These are phyloP conservation scores for Aselliscus stoliczkanus DNA, from an alignment of 2,797 vertebrate genomes.

Conservation along the genomic window DNA sequence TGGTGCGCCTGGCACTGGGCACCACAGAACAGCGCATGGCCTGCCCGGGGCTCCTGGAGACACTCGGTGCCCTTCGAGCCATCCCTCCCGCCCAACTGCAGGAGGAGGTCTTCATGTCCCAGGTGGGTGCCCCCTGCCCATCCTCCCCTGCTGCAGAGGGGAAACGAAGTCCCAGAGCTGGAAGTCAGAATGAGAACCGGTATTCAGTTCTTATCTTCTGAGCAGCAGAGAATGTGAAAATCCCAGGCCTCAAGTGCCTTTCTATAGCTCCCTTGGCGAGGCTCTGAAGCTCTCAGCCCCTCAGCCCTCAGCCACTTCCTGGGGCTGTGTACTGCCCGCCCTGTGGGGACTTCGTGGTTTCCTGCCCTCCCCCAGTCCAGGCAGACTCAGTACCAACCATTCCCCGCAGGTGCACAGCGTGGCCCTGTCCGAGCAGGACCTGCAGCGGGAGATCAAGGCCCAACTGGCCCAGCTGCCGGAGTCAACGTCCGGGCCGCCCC, in stretches of 20 bases:
- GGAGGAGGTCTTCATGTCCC: slow-evolving; percentile 86
- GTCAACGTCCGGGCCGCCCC: slow-evolving; percentile 82
- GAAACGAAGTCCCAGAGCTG: not conserved
- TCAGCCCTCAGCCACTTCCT: slow-evolving; percentile 54
- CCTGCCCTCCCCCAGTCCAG: not conserved
- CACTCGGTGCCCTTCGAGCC: slow-evolving; percentile 86
- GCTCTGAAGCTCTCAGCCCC: not conserved
- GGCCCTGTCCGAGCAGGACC: slow-evolving; percentile 83
- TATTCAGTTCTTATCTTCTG: not conserved
- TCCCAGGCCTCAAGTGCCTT: not conserved
- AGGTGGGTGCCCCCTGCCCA: slow-evolving; percentile 77
- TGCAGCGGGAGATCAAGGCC: slow-evolving; percentile 84
- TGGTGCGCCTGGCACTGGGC: slow-evolving; percentile 89
- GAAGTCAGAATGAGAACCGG: not conserved
- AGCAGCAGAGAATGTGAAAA: not conserved
- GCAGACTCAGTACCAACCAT: not conserved
- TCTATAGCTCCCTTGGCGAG: not conserved
- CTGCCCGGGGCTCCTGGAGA: slow-evolving; percentile 91
- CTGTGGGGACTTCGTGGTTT: not conserved
- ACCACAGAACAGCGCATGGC: slow-evolving; percentile 84
- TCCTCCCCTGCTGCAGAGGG: not conserved
- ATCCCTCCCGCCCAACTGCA: slow-evolving; percentile 83
- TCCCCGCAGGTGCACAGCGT: slow-evolving; percentile 85
- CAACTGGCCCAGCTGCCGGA: slow-evolving; percentile 84
- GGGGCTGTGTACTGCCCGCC: not conserved